Evolutionary conservation across 2,888 invertebrate genomes (phyloP).

Genomic region (Temnothorax unifasciatus): DNA sequence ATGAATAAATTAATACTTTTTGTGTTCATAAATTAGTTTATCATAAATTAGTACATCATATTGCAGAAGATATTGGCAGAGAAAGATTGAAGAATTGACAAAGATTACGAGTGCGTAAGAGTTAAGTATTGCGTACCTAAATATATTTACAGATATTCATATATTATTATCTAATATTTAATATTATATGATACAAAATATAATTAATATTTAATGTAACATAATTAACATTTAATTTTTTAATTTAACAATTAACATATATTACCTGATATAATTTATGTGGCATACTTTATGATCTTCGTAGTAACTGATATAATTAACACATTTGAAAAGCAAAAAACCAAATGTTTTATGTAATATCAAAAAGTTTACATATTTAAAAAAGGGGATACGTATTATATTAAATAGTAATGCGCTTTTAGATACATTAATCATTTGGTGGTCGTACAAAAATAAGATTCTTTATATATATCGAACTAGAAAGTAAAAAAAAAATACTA

Average conservation of each 20-base stretch:
- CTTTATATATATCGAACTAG: background rate
- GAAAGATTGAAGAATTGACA: background rate
- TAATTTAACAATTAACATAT: too few species aligned
- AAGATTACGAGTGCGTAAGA: background rate
- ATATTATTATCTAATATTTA: background rate
- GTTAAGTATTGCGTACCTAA: background rate
- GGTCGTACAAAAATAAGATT: background rate
- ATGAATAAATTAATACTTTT: background rate
- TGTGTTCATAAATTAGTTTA: background rate
- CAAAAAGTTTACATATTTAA: constrained; percentile 4
- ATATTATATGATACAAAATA: background rate
- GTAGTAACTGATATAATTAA: background rate
- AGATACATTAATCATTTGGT: background rate
- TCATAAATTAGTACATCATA: background rate
- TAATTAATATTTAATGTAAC: background rate
- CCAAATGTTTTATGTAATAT: background rate
- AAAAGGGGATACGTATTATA: background rate
- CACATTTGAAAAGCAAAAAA: background rate
- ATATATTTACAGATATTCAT: background rate
- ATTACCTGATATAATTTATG: background rate
- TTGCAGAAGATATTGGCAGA: background rate
- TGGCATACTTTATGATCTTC: background rate
- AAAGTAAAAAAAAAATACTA: background rate
- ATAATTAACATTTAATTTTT: too few species aligned
- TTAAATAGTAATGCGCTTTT: background rate